Percentiles rank a stretch among this genome's conserved stretches.
phyloP scores from a whole-genome alignment of 2,888 invertebrate species.

The Abscondita cerata region DNA sequence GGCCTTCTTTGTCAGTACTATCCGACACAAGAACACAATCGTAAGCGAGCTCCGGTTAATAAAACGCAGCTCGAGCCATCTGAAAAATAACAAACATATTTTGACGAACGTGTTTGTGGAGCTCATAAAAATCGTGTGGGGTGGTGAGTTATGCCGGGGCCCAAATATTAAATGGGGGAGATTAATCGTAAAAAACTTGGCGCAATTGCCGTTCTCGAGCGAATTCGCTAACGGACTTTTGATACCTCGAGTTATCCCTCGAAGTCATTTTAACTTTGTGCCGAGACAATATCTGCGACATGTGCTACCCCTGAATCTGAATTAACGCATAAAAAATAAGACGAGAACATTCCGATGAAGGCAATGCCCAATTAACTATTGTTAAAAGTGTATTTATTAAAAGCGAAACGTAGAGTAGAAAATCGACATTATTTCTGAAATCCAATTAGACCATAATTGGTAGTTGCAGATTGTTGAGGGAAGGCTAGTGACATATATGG shows the following conservation, averaged over 20 bases:
- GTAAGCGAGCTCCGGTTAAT: conserved; percentile 30
- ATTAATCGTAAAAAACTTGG: conserved; percentile 41
- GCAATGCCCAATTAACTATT: conserved; percentile 33
- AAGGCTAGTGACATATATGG: conserved; percentile 59
- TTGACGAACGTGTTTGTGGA: conserved; percentile 32
- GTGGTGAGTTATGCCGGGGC: conserved; percentile 32
- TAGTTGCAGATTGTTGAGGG: conserved; percentile 58
- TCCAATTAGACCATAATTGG: conserved; percentile 62
- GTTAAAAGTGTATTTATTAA: conserved; percentile 54
- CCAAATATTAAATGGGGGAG: conserved; percentile 45
- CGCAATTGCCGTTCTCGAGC: conserved; percentile 34
- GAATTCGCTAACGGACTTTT: conserved; percentile 39
- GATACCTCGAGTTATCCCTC: conserved; percentile 38
- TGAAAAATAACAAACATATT: neutral
- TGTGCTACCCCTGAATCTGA: conserved; percentile 27
- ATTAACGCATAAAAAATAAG: conserved; percentile 27
- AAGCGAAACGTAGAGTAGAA: conserved; percentile 55
- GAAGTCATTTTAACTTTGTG: conserved; percentile 34
- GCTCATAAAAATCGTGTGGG: conserved; percentile 38
- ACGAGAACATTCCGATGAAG: conserved; percentile 1
- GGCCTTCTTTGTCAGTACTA: conserved; percentile 46
- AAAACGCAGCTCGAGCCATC: conserved; percentile 27
- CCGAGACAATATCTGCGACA: conserved; percentile 31
- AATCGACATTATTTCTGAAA: conserved; percentile 60
- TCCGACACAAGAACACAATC: conserved; percentile 40